Percentiles rank a stretch among this genome's conserved stretches.
phyloP scores from a whole-genome alignment of 92 coral and sea anemone genomes.

The Umimayanthus kanabou region DNA sequence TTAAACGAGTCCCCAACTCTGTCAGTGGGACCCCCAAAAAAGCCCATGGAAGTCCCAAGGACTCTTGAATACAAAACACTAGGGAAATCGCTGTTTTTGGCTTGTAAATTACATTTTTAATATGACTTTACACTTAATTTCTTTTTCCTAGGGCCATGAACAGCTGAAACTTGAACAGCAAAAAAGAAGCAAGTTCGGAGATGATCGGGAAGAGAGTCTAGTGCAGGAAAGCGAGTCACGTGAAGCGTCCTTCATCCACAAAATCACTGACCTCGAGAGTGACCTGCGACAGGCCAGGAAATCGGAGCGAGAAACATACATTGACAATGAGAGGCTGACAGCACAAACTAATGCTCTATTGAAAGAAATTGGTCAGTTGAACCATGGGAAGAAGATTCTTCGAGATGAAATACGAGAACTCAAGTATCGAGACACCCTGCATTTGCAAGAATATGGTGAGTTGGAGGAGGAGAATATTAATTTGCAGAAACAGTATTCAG shows the following conservation, averaged over 20 bases:
- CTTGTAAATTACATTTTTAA: no score
- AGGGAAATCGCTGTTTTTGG: no score
- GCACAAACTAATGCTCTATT: constrained; percentile 68
- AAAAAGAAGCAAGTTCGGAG: constrained; percentile 94
- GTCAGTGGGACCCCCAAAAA: no score
- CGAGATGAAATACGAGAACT: constrained; percentile 86
- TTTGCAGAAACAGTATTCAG: constrained; percentile 89
- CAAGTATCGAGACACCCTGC: constrained; percentile 80
- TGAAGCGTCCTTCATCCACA: constrained; percentile 86
- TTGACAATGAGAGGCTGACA: constrained; percentile 85
- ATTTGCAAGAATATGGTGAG: constrained; percentile 85
- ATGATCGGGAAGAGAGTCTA: constrained; percentile 89
- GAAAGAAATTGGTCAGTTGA: constrained; percentile 85
- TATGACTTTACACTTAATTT: no score
- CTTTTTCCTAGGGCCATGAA: constrained; percentile 72
- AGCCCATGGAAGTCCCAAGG: no score
- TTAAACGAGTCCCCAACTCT: no score
- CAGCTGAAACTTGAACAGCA: constrained; percentile 95
- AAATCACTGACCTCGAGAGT: constrained; percentile 90
- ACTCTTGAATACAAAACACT: no score
- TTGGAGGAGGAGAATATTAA: constrained; percentile 95
- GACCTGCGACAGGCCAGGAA: constrained; percentile 87
- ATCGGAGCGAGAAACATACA: constrained; percentile 76
- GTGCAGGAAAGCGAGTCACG: constrained; percentile 98
- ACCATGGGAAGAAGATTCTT: constrained; percentile 76